These are phyloP conservation scores for Heliconius hewitsoni DNA, from an alignment of 1,140 invertebrate genomes.

Conservation along the genomic window DNA sequence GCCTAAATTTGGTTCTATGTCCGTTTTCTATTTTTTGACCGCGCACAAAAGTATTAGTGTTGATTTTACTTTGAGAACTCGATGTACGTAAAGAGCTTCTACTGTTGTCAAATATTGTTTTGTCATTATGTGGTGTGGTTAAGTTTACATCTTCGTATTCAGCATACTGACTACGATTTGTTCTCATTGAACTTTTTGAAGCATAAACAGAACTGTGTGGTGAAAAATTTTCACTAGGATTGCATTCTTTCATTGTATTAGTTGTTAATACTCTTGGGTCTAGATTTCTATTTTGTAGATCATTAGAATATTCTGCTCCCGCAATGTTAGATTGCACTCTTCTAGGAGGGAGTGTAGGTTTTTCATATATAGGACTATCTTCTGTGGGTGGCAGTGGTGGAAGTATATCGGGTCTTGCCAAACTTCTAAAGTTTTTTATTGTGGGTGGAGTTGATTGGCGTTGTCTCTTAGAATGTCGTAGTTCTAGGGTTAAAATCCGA, in stretches of 20 bases:
- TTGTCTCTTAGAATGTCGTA: constrained; percentile 86
- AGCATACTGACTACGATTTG: constrained; percentile 58
- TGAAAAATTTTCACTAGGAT: constrained; percentile 36
- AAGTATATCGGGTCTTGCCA: constrained; percentile 84
- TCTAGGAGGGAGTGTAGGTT: constrained; percentile 82
- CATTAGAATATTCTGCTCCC: constrained; percentile 81
- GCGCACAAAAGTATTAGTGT: constrained; percentile 70
- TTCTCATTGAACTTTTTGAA: constrained; percentile 67
- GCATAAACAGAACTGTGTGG: constrained; percentile 47
- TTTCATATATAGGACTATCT: constrained; percentile 82
- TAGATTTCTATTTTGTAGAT: constrained; percentile 83
- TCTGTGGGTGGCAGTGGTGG: constrained; percentile 83
- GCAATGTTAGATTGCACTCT: constrained; percentile 71
- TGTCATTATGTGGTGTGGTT: neutral
- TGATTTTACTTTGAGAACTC: constrained; percentile 48
- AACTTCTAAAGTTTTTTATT: constrained; percentile 69
- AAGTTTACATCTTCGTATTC: constrained; percentile 72
- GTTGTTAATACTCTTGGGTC: constrained; percentile 66
- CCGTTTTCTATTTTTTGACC: constrained; percentile 43
- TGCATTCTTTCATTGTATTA: constrained; percentile 48
- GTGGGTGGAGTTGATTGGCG: constrained; percentile 80
- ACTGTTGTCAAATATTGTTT: constrained; percentile 10
- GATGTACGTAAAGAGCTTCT: constrained; percentile 39
- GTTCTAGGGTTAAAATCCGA: constrained; percentile 83
- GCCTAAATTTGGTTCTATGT: constrained; percentile 56